phyloP scores from a whole-genome alignment of 2,888 invertebrate genomes.

The Drosophila atroscutellata region DNA sequence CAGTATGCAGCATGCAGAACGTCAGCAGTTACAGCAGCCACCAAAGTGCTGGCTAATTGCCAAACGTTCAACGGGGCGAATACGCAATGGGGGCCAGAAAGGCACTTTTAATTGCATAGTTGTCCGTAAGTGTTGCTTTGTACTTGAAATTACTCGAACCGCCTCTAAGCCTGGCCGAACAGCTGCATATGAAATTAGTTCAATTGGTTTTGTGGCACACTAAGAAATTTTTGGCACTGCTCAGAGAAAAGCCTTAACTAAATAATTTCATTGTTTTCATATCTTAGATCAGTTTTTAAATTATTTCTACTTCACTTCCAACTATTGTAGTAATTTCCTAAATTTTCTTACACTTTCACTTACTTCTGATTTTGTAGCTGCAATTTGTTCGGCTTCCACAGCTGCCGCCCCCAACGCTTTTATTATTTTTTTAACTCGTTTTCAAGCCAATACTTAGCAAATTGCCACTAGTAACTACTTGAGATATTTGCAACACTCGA shows the following conservation, averaged over 20 bases:
- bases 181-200: conserved; percentile 36
- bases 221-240: not conserved
- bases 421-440: conserved; percentile 45
- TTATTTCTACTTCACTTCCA: not conserved
- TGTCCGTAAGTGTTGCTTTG: conserved; percentile 42
- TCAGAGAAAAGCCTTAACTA: not conserved
- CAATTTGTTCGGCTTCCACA: conserved; percentile 3
- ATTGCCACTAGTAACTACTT: conserved; percentile 57
- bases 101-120: conserved; percentile 66
- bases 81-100: conserved; percentile 56
- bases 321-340: not conserved
- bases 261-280: not conserved
- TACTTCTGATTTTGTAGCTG: not conserved
- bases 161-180: conserved; percentile 7
- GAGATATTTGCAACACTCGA: conserved; percentile 56
- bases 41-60: conserved; percentile 58
- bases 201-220: conserved; percentile 29
- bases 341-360: conserved; percentile 11
- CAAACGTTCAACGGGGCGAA: conserved; percentile 65
- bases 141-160: conserved; percentile 34
- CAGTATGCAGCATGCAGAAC: conserved; percentile 26
- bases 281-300: not conserved
- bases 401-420: conserved; percentile 28
- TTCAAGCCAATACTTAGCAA: conserved; percentile 44
- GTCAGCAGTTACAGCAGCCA: conserved; percentile 19